Conservation (phyloP, 2,888 invertebrate genomes). For the Drosophila stalkeri region DNA sequence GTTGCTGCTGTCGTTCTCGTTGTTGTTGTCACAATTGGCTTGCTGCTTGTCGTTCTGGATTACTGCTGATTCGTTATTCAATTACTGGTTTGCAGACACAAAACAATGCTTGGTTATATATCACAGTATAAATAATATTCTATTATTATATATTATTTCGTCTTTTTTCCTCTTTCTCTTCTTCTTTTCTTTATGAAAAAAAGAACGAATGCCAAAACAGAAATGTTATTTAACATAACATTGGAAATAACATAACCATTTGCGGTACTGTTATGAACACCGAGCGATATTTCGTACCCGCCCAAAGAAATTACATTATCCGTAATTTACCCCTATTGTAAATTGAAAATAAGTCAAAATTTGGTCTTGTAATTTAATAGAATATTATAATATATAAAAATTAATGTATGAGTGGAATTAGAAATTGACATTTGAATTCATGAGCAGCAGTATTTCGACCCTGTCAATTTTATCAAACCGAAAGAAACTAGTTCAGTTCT, state of each 20-base stretch:
- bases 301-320: neutral
- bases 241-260: constrained; percentile 50
- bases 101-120: constrained; percentile 77
- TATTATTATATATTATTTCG: constrained; percentile 77
- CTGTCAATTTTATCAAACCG: neutral
- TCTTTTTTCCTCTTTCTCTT: constrained; percentile 72
- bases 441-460: neutral
- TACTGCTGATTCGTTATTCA: constrained; percentile 48
- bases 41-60: constrained; percentile 37
- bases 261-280: constrained; percentile 30
- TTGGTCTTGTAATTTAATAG: neutral
- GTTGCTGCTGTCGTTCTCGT: constrained; percentile 43
- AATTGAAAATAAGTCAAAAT: too few species aligned
- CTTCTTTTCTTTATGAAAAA: constrained; percentile 67
- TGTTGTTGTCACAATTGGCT: constrained; percentile 46
- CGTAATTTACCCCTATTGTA: too few species aligned
- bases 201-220: constrained; percentile 69
- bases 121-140: constrained; percentile 73
- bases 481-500: neutral
- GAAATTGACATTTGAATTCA: constrained; percentile 14
- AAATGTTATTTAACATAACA: constrained; percentile 62
- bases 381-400: neutral
- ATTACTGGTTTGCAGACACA: constrained; percentile 64
- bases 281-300: constrained; percentile 9
- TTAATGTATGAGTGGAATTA: neutral